Base-by-base conservation (phyloP, 2,888 invertebrate species). In the Pollenia angustigena region DNA sequence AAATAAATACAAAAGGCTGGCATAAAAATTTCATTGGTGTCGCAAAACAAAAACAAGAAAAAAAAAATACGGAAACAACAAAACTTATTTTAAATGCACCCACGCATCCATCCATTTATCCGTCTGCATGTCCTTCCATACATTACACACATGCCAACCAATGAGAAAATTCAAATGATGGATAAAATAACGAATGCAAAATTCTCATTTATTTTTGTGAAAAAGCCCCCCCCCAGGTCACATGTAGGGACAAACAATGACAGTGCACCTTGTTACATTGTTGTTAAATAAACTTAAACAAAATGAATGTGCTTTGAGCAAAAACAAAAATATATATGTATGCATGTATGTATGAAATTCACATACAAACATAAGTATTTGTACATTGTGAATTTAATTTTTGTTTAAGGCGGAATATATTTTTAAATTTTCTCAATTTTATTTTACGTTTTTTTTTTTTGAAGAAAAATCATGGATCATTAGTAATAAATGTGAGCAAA, bases 181-280 rank as follows among this genome's bases (percentile, higher is more conserved):
- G 16, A 54, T 72, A 46, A 54, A 72, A 74, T 54, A 72, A 72
- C 32, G 64, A 40, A 56, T 58, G 48, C 23, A 68, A 78, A 69
- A 83, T 69, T 50, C 46, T 82, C 60, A 78, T 83, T 83, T 78
- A 69, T 76, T 76, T 50, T 56, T 50, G 58, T 50, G 9, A 81
- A 81, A 75, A 44, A 48, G 60, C 32, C n/a, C 32, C 32, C 32
- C 69, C 72, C 23, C 56, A 72, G 79, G 85, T 80, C 80, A 75
- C 80, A 69, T 46, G 60, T 12, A 64, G 11, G 48, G 62, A 64
- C 58, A 74, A 69, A 62, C 69, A 75, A 56, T 78, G 58, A 78
- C 69, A 64, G 50, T 72, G 12, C 32, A 68, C 54, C 23, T 75
- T 62, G 62, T 64, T 50, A 42, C 60, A 74, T 23, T 46, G 14